Evolutionary conservation across 1,140 invertebrate genomes (phyloP), one percentile per base, ranked within the genome.

Genomic region (Micrasema longulum): DNA sequence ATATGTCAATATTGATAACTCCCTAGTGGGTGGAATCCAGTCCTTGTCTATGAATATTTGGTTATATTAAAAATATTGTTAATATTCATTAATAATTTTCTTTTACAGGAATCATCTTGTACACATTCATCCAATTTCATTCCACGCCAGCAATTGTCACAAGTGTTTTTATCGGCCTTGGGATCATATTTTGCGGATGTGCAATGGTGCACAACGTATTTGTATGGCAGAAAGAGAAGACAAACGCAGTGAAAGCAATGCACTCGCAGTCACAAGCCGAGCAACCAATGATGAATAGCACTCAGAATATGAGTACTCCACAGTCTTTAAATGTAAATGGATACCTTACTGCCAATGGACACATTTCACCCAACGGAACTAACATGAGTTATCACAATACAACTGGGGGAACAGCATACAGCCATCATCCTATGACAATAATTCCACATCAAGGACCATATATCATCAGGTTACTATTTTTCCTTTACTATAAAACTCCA

Each of bases 141-240:
- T 95, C 93, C 9, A 95, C 93, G 20, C 93, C 95, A 7, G 95
- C 95, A 1, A 94, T 97, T 69, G 90, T 96, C 16, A 95, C 94
- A 2, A 95, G 93, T 74, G 89, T 94, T 0, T 91, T 97, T 76
- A 95, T 97, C 50, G 95, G 92, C 7, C 84, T 95, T 1, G 95
- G 95, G 1, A 95, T 97, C 41, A 88, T 97, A 11, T 96, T 97
- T 83, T 96, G 95, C 81, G 93, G 95, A 68, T 93, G 93, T 77
- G 94, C 94, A 47, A 94, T 96, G 89, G 94, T 97, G 7, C 95
- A 97, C 83, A 97, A 96, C 80, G 93, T 96, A 3, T 96, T 96
- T 81, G 90, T 97, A 16, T 97, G 95, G 95, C 94, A 96, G 81
- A 91, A 90, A 83, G 95, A 95, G 81, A 92, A 91, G 79, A 92